These are phyloP conservation scores for Streptopelia turtur DNA, from an alignment of 2,797 vertebrate species.

Conservation along the genomic window DNA sequence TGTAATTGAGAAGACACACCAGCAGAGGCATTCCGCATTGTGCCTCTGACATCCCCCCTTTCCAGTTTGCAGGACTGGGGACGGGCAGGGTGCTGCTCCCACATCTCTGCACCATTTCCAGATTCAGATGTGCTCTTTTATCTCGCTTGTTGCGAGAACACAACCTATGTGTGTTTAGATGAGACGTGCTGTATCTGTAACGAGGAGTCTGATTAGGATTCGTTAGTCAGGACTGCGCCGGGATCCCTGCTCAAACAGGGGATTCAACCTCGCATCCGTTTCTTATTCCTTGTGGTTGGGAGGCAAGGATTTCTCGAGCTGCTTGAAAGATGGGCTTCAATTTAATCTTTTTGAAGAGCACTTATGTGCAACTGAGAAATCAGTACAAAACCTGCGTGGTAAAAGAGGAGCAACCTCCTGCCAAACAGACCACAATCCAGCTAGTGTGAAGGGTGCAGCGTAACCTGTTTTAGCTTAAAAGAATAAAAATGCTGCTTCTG, in stretches of 20 bases:
- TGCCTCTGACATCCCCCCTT: no score
- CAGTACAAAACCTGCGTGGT: not conserved
- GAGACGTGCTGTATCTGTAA: not conserved
- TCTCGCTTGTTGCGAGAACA: not conserved
- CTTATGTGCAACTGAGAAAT: not conserved
- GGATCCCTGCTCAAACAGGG: not conserved
- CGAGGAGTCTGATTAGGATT: not conserved
- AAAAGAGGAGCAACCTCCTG: not conserved
- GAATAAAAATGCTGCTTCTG: fast-evolving
- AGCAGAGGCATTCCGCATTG: not conserved
- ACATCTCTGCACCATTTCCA: not conserved
- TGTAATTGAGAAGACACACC: not conserved
- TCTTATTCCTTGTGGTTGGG: not conserved
- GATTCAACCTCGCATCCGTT: not conserved
- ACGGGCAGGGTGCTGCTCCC: not conserved
- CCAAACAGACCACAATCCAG: not conserved
- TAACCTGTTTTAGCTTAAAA: not conserved
- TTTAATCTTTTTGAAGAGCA: not conserved
- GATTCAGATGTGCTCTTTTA: not conserved
- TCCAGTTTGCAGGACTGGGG: fast-evolving
- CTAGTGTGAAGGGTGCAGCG: not conserved
- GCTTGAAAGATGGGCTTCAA: not conserved
- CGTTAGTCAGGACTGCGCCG: not conserved
- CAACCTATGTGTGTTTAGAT: not conserved
- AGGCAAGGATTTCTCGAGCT: not conserved